These are phyloP conservation scores for Automeris io DNA, from an alignment of 2,888 invertebrate genomes.

Conservation along the genomic window DNA sequence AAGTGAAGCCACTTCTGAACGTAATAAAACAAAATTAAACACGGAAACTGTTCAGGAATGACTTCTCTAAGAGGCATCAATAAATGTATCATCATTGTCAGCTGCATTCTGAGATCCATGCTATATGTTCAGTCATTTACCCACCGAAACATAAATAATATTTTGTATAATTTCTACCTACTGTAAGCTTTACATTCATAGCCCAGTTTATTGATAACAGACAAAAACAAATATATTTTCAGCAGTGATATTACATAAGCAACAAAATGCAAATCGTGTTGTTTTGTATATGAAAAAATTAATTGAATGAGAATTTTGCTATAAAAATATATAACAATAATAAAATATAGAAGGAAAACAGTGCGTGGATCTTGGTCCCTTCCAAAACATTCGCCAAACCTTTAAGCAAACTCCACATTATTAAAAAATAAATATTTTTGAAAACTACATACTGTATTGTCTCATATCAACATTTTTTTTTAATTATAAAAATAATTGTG, in stretches of 20 bases:
- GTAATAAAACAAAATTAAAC: constrained; percentile 16
- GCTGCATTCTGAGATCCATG: constrained; percentile 76
- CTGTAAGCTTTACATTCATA: constrained; percentile 59
- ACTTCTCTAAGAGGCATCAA: constrained; percentile 36
- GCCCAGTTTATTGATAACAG: constrained; percentile 54
- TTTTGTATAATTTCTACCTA: constrained; percentile 53
- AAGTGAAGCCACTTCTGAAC: constrained; percentile 35
- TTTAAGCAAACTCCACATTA: constrained; percentile 40
- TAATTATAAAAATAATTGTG: constrained; percentile 70
- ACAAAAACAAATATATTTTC: constrained; percentile 34
- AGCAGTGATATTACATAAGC: constrained; percentile 43
- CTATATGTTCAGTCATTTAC: constrained; percentile 70
- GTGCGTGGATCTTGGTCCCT: constrained; percentile 68
- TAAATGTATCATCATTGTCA: constrained; percentile 42
- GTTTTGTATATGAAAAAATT: too few species aligned
- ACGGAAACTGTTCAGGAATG: constrained; percentile 26
- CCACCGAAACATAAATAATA: constrained; percentile 62
- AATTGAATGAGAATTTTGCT: too few species aligned
- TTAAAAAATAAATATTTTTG: constrained; percentile 42
- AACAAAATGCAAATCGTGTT: constrained; percentile 55
- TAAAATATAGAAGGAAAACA: constrained; percentile 31
- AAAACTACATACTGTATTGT: constrained; percentile 70
- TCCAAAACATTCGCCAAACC: constrained; percentile 60
- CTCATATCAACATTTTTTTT: constrained; percentile 60
- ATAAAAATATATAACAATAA: constrained; percentile 29